These are phyloP conservation scores for Mobula birostris DNA, from an alignment of 2,113 vertebrate species.

Conservation along the genomic window DNA sequence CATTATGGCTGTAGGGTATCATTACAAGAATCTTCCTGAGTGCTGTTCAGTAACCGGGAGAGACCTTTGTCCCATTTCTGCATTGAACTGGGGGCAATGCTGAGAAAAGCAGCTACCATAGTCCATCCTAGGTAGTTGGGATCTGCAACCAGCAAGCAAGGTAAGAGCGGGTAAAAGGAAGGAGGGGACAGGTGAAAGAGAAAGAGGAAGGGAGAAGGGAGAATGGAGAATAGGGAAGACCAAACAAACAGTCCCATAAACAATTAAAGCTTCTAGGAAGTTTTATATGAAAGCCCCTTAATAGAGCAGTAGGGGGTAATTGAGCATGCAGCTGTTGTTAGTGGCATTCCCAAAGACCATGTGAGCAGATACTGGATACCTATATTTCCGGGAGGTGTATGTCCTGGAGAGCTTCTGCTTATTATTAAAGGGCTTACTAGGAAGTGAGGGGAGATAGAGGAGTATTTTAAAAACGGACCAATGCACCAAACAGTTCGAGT, in stretches of 20 bases:
- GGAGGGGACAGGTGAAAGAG: background rate
- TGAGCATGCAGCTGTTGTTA: conserved; percentile 78
- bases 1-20: background rate
- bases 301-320: conserved; percentile 44
- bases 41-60: background rate
- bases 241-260: background rate
- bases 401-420: conserved; percentile 87
- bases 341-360: conserved; percentile 79
- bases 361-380: conserved; percentile 81
- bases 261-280: background rate
- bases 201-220: background rate
- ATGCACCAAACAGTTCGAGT: conserved; percentile 43
- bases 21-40: background rate
- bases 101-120: background rate
- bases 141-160: conserved; percentile 63
- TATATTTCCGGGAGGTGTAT: conserved; percentile 76
- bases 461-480: conserved; percentile 59
- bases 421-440: conserved; percentile 85
- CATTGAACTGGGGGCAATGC: background rate
- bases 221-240: background rate
- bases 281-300: conserved; percentile 47
- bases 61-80: background rate
- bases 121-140: background rate
- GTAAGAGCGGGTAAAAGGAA: conserved; percentile 35
- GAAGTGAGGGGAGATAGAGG: conserved; percentile 76